These are phyloP conservation scores for Tromatobia lineatoria DNA, from an alignment of 2,888 invertebrate genomes.

Conservation along the genomic window DNA sequence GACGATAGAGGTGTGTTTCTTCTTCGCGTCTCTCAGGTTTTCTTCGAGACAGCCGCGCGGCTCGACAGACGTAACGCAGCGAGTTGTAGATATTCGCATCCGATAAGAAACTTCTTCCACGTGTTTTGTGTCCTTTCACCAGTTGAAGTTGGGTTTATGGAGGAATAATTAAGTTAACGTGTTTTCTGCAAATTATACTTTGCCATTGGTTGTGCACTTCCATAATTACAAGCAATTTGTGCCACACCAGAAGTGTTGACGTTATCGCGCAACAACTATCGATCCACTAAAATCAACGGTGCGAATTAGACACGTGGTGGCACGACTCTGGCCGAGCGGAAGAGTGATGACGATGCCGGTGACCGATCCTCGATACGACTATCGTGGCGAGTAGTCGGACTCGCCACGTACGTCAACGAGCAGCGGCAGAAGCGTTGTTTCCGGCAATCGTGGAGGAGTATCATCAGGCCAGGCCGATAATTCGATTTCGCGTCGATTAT, in stretches of 20 bases:
- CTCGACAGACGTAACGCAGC: background rate
- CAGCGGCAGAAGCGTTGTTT: slow-evolving; percentile 21
- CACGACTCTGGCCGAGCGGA: slow-evolving; percentile 30
- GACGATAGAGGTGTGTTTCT: slow-evolving; percentile 25
- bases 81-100: slow-evolving; percentile 16
- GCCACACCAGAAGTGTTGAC: background rate
- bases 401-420: slow-evolving; percentile 58
- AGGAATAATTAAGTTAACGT: background rate
- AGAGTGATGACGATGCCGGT: slow-evolving; percentile 61
- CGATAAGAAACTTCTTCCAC: background rate
- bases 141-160: background rate
- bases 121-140: slow-evolving; percentile 1
- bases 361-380: slow-evolving; percentile 63
- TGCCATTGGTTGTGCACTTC: background rate
- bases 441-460: slow-evolving; percentile 27
- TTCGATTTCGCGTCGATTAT: slow-evolving; percentile 64
- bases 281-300: background rate
- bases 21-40: slow-evolving; percentile 5
- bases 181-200: background rate
- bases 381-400: slow-evolving; percentile 67
- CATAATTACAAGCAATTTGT: background rate
- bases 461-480: slow-evolving; percentile 63
- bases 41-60: background rate
- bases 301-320: slow-evolving; percentile 29
- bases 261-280: background rate